phyloP scores from a whole-genome alignment of 2,797 vertebrate genomes.

The Varecia variegata region DNA sequence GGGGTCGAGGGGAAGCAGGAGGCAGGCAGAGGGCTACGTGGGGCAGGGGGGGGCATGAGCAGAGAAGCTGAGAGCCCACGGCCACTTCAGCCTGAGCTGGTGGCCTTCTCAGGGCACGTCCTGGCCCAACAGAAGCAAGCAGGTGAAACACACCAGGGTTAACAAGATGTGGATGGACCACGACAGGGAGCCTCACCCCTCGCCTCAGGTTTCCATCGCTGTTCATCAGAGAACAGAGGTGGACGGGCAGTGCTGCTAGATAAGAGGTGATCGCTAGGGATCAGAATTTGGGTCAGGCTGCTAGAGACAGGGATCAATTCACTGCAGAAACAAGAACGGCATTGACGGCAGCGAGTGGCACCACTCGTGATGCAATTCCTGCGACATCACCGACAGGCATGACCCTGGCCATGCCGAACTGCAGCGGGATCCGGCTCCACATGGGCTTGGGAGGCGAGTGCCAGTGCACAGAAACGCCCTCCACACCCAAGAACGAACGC shows the following conservation, averaged over 20 bases:
- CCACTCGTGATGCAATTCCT: not conserved
- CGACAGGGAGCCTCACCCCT: not conserved
- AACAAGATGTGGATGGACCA: not conserved
- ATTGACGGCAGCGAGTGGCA: conserved; percentile 8
- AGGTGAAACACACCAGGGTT: not conserved
- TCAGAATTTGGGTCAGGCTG: conserved; percentile 49
- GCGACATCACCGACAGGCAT: not conserved
- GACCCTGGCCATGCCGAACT: not conserved
- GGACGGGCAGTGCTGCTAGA: not conserved
- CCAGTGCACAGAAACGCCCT: not conserved
- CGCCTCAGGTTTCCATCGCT: not conserved
- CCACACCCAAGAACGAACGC: not conserved
- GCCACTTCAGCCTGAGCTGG: not conserved
- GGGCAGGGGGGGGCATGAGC: too few species aligned
- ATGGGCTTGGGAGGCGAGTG: not conserved
- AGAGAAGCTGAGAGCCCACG: not conserved
- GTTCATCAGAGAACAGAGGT: not conserved
- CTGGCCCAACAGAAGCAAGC: not conserved
- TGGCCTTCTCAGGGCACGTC: not conserved
- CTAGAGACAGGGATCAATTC: conserved; percentile 39
- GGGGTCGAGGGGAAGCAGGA: too few species aligned
- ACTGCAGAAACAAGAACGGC: conserved; percentile 30
- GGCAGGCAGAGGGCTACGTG: not conserved
- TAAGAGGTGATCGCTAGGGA: conserved; percentile 10
- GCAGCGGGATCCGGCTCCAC: not conserved